A percentile compares a stretch with the other conserved stretches of the same genome.
Evolutionary conservation across 2,113 vertebrate species (phyloP).

Genomic region (Ceyx cyanopectus): DNA sequence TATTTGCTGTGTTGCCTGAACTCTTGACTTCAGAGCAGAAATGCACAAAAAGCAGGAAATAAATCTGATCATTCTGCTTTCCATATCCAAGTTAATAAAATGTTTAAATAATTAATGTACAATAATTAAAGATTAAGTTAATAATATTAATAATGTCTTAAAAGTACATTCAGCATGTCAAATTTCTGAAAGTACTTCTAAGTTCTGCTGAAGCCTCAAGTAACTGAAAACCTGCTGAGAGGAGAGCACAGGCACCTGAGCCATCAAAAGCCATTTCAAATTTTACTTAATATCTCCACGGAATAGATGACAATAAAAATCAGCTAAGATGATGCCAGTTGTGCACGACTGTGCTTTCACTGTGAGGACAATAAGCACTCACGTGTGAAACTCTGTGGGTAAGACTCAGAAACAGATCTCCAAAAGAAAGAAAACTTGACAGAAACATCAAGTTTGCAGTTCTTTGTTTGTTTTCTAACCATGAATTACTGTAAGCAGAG

Average conservation of each 20-base stretch:
- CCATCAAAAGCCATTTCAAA: background rate
- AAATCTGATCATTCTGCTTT: conserved; percentile 13
- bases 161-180: background rate
- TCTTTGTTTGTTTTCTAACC: background rate
- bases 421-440: background rate
- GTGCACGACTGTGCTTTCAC: background rate
- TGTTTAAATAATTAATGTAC: background rate
- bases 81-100: background rate
- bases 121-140: background rate
- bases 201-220: background rate
- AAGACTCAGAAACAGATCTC: background rate
- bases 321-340: background rate
- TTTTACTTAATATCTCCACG: background rate
- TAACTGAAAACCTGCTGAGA: background rate
- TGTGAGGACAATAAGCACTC: background rate
- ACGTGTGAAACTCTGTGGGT: background rate
- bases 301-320: background rate
- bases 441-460: background rate
- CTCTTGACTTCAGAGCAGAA: background rate
- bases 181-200: background rate
- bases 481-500: background rate
- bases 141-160: background rate
- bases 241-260: background rate
- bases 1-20: conserved; percentile 42
- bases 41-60: background rate